Conservation (phyloP, 2,113 vertebrate species). For the Carettochelys insculpta region DNA sequence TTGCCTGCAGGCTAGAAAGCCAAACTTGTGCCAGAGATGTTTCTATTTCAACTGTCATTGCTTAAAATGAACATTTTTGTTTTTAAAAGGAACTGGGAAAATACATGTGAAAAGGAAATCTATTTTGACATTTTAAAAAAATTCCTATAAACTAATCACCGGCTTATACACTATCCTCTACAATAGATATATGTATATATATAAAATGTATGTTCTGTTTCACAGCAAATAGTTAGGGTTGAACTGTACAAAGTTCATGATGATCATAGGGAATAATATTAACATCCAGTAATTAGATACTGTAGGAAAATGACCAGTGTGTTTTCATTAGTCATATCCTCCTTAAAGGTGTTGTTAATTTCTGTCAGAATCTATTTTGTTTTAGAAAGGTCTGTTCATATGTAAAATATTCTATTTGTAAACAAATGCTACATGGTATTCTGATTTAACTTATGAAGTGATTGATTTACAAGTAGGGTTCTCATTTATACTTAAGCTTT, state of each 20-base stretch:
- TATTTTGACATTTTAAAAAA: constrained; percentile 39
- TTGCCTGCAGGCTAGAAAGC: constrained; percentile 53
- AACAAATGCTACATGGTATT: not conserved
- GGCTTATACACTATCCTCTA: not conserved
- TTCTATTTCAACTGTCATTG: constrained; percentile 56
- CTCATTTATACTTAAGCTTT: not conserved
- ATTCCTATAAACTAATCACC: constrained; percentile 20
- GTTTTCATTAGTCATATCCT: not conserved
- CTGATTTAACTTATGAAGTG: not conserved
- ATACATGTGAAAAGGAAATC: constrained; percentile 43
- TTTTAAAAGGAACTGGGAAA: constrained; percentile 60
- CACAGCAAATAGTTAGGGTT: not conserved
- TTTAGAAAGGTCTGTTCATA: not conserved
- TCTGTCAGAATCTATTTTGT: not conserved
- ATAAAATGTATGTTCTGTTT: too few species aligned
- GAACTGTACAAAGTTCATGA: not conserved
- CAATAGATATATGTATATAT: not conserved
- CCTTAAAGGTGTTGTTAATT: not conserved
- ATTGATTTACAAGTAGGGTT: too few species aligned
- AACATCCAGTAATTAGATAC: not conserved
- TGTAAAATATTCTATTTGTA: not conserved
- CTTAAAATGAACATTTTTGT: constrained; percentile 48
- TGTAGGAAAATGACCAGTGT: not conserved
- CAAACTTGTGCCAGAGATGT: constrained; percentile 41
- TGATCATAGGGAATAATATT: not conserved